Evolutionary conservation across 2,797 vertebrate genomes (phyloP).

Genomic region (Momotus momota): DNA sequence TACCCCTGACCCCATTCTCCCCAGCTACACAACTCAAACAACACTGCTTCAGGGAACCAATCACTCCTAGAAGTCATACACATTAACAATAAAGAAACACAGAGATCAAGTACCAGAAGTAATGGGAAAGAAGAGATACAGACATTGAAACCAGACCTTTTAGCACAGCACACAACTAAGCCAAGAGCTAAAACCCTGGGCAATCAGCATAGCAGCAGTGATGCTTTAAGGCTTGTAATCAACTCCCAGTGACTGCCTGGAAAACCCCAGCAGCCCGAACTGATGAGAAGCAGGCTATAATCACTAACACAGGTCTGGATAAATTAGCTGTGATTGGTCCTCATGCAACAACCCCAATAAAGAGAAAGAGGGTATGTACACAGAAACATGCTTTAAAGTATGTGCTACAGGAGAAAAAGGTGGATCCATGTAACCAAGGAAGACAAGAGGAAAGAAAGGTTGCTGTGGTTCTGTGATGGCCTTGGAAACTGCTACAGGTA

Average conservation of each 20-base stretch:
- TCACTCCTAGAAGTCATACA: background rate
- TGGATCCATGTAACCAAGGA: conserved; percentile 11
- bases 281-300: conserved; percentile 37
- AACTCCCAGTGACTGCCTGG: conserved; percentile 41
- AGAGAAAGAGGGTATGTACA: background rate
- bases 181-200: conserved; percentile 50
- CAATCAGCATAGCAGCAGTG: conserved; percentile 33
- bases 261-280: conserved; percentile 44
- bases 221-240: conserved; percentile 62
- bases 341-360: conserved; percentile 25
- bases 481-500: background rate
- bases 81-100: background rate
- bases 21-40: background rate
- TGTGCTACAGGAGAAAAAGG: conserved; percentile 19
- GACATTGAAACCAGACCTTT: conserved; percentile 37
- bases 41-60: background rate
- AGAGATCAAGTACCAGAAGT: background rate
- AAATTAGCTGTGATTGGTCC: conserved; percentile 22
- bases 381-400: conserved; percentile 30
- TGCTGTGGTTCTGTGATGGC: background rate
- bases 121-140: background rate
- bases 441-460: conserved; percentile 17
- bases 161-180: conserved; percentile 20
- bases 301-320: conserved; percentile 7
- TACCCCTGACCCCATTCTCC: background rate